Percentiles rank a stretch among this genome's conserved stretches.
phyloP scores from a whole-genome alignment of 2,113 vertebrate genomes.

The Raja brachyura region DNA sequence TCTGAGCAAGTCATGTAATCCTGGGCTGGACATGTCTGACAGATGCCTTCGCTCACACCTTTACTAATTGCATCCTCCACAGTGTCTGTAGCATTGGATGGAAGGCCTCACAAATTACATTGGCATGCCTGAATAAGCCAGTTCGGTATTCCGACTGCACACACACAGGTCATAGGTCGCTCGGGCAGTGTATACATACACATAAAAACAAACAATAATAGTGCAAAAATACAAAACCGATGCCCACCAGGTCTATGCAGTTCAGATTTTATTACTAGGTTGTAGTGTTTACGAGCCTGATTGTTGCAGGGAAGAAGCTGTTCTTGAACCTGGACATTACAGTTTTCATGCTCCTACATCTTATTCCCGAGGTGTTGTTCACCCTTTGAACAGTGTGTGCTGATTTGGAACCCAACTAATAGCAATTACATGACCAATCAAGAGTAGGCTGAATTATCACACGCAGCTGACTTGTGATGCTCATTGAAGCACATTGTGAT shows the following conservation, averaged over 20 bases:
- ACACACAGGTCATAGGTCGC: no score
- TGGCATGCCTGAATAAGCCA: not conserved
- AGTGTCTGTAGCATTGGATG: not conserved
- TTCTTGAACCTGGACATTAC: no score
- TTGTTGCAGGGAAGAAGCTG: no score
- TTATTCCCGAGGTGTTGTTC: not conserved
- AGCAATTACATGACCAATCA: constrained; percentile 3
- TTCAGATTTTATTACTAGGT: no score
- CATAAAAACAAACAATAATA: no score
- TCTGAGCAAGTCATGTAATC: not conserved
- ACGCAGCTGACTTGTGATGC: constrained; percentile 17
- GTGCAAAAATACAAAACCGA: no score
- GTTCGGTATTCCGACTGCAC: no score
- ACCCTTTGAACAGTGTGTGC: not conserved
- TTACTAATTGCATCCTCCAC: constrained; percentile 13
- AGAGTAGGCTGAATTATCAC: not conserved
- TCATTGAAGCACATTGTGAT: not conserved
- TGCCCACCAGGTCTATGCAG: no score
- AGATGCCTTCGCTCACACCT: not conserved
- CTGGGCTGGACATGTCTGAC: not conserved
- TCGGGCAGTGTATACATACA: no score
- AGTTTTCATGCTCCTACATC: no score
- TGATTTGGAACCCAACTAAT: not conserved
- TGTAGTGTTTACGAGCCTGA: no score
- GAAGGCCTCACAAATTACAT: not conserved